A percentile compares a stretch with the other conserved stretches of the same genome.
These are phyloP conservation scores for Hypolimnas misippus DNA, from an alignment of 2,888 invertebrate genomes.

Conservation along the genomic window DNA sequence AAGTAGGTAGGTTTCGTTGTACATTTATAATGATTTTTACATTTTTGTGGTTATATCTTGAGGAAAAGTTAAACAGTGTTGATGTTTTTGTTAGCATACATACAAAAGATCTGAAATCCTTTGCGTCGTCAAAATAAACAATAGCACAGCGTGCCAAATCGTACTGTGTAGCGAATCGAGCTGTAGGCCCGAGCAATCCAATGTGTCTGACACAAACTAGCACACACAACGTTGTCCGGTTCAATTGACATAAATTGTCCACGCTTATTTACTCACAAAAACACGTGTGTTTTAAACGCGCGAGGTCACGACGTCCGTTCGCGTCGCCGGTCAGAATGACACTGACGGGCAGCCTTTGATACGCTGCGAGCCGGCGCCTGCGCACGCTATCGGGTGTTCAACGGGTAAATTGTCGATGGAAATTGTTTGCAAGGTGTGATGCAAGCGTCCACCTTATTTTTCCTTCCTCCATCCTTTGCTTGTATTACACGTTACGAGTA, in stretches of 20 bases:
- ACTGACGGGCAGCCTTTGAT: constrained; percentile 55
- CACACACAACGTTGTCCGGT: constrained; percentile 51
- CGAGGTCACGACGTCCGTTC: constrained; percentile 56
- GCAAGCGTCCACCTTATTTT: constrained; percentile 52
- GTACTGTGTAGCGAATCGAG: constrained; percentile 55
- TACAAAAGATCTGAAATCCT: constrained; percentile 32
- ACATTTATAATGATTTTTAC: background rate
- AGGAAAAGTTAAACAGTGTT: constrained; percentile 22
- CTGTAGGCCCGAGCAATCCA: constrained; percentile 62
- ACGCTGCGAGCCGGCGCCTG: constrained; percentile 57
- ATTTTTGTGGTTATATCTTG: background rate
- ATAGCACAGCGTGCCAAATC: constrained; percentile 56
- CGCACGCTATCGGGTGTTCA: constrained; percentile 58
- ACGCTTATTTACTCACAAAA: constrained; percentile 73
- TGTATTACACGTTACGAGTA: constrained; percentile 21
- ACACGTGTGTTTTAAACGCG: constrained; percentile 56
- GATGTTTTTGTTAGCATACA: constrained; percentile 36
- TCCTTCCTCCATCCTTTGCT: constrained; percentile 53
- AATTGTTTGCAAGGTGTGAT: constrained; percentile 57
- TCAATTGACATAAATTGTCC: constrained; percentile 55
- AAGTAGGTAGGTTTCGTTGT: background rate
- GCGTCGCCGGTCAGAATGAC: constrained; percentile 58
- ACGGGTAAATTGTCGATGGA: constrained; percentile 72
- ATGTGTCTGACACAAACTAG: constrained; percentile 52
- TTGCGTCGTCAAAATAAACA: constrained; percentile 55